Evolutionary conservation across 1,140 invertebrate genomes (phyloP), one percentile per base, ranked within the genome.

Genomic region (Trinorchestia longiramus): DNA sequence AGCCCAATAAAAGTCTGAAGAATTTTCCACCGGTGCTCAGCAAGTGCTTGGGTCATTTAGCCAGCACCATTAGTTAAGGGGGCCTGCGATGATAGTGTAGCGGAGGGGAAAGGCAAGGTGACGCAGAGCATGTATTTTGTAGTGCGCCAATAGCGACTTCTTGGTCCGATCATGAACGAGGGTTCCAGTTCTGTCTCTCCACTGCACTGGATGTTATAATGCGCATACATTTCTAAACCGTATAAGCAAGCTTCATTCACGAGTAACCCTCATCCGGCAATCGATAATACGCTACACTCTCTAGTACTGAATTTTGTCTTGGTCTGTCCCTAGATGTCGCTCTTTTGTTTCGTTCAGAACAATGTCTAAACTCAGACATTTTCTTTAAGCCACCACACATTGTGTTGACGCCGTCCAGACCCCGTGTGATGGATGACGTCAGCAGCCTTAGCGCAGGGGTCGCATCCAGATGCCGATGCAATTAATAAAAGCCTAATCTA

Each of bases 1-100:
- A 77, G 41, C 28, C 88, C 88, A 42, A 91, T 91, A 91, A 91
- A 91, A 91, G 88, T 91, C 88, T 44, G 88, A 43, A 91, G 88
- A 91, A 91, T 91, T 91, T 91, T 91, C 88, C 88, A 91, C 88
- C 88, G 88, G 88, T 91, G 88, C 88, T 42, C 88, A 42, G 88
- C 88, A 91, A 91, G 88, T 91, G 88, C 88, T 42, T 44, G 88
- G 88, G 88, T 91, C 88, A 91, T 91, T 91, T 91, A 91, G 19
- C 88, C 88, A 91, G 88, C 41, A 91, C 88, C 88, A 91, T 91
- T 91, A 91, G 88, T 91, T 91, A 91, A 91, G 88, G 88, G 88
- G 88, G 43, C 41, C 88, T 43, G 88, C 43, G 88, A 42, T 42
- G 43, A 43, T 42, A 91, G 41, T 11, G 88, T 0, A 42, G 6